These are phyloP conservation scores for Galagoides demidoff DNA, from an alignment of 2,797 vertebrate genomes.

Conservation along the genomic window DNA sequence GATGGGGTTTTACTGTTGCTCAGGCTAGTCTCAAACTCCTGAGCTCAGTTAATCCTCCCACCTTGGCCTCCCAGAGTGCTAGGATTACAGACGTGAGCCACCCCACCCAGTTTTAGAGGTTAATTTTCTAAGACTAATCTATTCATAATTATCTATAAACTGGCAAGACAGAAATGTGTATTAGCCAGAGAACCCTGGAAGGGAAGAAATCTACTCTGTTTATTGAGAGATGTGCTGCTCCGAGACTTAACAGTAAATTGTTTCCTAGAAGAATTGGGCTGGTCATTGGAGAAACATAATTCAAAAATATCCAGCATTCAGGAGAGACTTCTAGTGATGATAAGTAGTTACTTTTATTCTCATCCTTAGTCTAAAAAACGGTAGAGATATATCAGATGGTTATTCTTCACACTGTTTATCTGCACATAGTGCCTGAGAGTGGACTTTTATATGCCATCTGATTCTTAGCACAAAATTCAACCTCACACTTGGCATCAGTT, in stretches of 20 bases:
- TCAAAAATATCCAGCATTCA: conserved; percentile 33
- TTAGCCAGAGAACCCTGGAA: conserved; percentile 16
- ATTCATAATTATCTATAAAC: not conserved
- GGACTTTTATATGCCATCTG: not conserved
- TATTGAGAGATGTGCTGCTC: conserved; percentile 30
- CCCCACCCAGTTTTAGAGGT: not conserved
- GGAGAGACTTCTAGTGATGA: not conserved
- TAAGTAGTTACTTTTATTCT: conserved; percentile 44
- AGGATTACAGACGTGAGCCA: not conserved
- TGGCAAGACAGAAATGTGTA: conserved; percentile 23
- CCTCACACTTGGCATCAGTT: not conserved
- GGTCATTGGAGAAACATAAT: conserved; percentile 33
- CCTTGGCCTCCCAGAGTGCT: not conserved
- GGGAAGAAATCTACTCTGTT: conserved; percentile 6
- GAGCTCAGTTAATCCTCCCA: not conserved
- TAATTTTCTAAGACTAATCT: conserved; percentile 51
- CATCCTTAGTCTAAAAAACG: not conserved
- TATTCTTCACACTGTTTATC: not conserved
- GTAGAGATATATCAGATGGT: not conserved
- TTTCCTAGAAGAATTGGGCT: conserved; percentile 41
- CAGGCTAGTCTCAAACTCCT: not conserved
- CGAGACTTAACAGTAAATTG: conserved; percentile 53
- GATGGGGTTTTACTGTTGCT: not conserved
- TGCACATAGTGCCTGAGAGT: not conserved
- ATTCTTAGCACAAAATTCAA: conserved; percentile 33